Percentiles rank a stretch among this genome's conserved stretches.
These are phyloP conservation scores for Ochropleura plecta DNA, from an alignment of 2,888 invertebrate genomes.

Conservation along the genomic window DNA sequence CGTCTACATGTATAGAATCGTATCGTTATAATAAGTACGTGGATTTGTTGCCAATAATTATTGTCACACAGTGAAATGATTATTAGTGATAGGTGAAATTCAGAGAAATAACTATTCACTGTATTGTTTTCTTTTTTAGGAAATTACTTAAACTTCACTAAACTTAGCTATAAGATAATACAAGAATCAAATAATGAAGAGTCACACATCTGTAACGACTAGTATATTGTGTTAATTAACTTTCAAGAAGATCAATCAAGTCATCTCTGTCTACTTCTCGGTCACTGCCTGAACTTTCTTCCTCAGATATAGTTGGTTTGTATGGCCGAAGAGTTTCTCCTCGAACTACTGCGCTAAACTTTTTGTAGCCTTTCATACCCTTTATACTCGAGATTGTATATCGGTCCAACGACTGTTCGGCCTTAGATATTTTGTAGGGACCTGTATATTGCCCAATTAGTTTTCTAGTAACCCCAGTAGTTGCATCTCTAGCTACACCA, in stretches of 20 bases:
- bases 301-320: background rate
- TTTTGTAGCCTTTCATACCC: too few relatives aligned
- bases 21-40: background rate
- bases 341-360: too few relatives aligned
- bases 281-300: background rate
- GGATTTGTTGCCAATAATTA: background rate
- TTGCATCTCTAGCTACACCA: too few relatives aligned
- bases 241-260: background rate
- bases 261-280: background rate
- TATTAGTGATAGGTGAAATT: background rate
- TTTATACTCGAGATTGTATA: too few relatives aligned
- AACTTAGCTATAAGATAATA: background rate
- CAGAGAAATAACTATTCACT: background rate
- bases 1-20: background rate
- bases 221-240: background rate
- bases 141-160: background rate
- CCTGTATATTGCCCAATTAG: too few relatives aligned
- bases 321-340: background rate
- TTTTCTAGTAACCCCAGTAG: too few relatives aligned
- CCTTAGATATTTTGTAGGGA: too few relatives aligned
- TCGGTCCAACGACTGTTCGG: too few relatives aligned
- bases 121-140: background rate
- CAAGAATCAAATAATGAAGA: background rate
- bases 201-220: constrained; percentile 1
- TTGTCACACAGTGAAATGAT: constrained; percentile 1